Base-by-base conservation (phyloP, 2,888 invertebrate genomes). In the Thecocarcelia acutangulata region DNA sequence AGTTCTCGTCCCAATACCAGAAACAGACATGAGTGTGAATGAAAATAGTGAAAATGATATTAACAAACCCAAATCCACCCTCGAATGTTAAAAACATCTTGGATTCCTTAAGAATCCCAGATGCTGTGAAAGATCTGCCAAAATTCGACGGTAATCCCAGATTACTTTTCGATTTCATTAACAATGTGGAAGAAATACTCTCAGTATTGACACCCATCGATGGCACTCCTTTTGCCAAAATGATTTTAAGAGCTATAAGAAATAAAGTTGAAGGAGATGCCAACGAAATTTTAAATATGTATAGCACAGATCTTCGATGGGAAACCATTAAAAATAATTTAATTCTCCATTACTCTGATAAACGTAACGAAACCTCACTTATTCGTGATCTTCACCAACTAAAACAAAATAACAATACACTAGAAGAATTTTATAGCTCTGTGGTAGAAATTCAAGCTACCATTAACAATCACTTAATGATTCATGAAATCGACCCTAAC, bases 241-340 rank as follows among this genome's bases (percentile, higher is more conserved):
- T 50, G 19, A 11, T 50, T 21, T 50, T 50, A 21, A 6, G 21
- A 21, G 21, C 50, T 46, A 46, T 46, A 15, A n/a, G 15, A 8
- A 46, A 46, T 9, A 42, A 42, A 42, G 42, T 42, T 42, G 46
- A 46, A n/a, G 46, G 46, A n/a, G 46, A 46, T n/a, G 50, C 21
- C 1, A 85, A 85, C 28, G 83, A 84, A 50, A 78, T 82, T 11
- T 64, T 84, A 9, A 85, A 82, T 54, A 83, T 84, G 78, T 84
- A 84, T 24, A 83, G 84, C 0, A 84, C 83, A 6, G 59, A 74
- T 15, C n/a, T 84, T 1, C 19, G 72, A 19, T 85, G 83, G 83
- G 33, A 59, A 46, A 42, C 76, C 15, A 83, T 85, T 12, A 84
- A 82, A 73, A 44, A 58, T 48, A 85, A 84, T 68, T 58, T 84